Conservation (phyloP, 2,113 vertebrate genomes). For the Toxostoma redivivum region DNA sequence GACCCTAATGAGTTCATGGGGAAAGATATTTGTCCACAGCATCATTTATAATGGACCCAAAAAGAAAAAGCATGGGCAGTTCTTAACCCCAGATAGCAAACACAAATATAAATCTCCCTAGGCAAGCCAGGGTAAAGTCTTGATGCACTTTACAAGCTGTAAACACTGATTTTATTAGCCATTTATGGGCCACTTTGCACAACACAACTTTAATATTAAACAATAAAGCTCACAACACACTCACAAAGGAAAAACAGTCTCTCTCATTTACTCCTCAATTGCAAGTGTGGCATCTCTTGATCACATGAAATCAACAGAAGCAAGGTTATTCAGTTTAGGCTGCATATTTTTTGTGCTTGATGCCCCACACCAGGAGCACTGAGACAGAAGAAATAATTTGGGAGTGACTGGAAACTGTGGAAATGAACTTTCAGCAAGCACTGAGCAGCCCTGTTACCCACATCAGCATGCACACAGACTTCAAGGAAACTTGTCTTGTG, state of each 20-base stretch:
- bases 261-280: slow-evolving; percentile 56
- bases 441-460: not conserved
- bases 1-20: not conserved
- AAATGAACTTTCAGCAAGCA: not conserved
- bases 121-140: slow-evolving; percentile 51
- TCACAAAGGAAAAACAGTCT: slow-evolving; percentile 64
- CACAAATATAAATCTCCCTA: slow-evolving; percentile 55
- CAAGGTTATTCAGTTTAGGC: not conserved
- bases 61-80: not conserved
- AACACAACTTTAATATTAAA: slow-evolving; percentile 73
- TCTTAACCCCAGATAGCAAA: slow-evolving; percentile 33
- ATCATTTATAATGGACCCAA: not conserved
- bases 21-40: not conserved
- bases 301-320: slow-evolving; percentile 19
- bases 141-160: slow-evolving; percentile 75
- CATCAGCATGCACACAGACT: slow-evolving; percentile 34
- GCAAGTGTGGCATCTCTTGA: slow-evolving; percentile 5
- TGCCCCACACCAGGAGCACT: not conserved
- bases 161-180: slow-evolving; percentile 76
- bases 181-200: slow-evolving; percentile 76
- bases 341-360: not conserved
- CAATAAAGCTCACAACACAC: slow-evolving; percentile 71
- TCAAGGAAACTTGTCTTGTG: slow-evolving; percentile 37
- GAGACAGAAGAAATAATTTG: not conserved
- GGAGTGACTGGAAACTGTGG: not conserved